Evolutionary conservation across 1,140 invertebrate genomes (phyloP).

Genomic region (Vollenhovia emeryi): DNA sequence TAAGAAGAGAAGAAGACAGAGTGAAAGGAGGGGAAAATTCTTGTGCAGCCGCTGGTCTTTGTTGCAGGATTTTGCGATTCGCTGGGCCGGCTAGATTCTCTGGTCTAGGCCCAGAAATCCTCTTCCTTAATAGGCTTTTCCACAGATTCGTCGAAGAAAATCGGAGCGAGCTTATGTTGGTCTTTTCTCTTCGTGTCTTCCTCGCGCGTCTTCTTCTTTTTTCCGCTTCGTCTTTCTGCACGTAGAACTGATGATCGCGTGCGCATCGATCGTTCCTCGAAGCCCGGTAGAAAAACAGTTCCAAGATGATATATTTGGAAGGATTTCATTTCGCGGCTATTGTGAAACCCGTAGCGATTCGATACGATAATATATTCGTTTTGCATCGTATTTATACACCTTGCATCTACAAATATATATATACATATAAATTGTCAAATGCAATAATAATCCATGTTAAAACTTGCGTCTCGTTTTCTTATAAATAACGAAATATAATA

Average conservation of each 20-base stretch:
- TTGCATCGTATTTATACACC: background rate
- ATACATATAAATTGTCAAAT: background rate
- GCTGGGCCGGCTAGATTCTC: constrained; percentile 62
- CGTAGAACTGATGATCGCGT: background rate
- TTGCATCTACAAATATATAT: no score
- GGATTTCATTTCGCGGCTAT: background rate
- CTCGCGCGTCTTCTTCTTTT: background rate
- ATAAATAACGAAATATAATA: background rate
- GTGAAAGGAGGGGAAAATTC: constrained; percentile 18
- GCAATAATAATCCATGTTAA: background rate
- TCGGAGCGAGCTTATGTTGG: constrained; percentile 1
- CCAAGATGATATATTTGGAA: background rate
- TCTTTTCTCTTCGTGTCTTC: constrained; percentile 52
- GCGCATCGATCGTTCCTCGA: background rate
- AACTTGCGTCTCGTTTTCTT: background rate
- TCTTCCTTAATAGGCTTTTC: constrained; percentile 74
- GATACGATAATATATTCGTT: background rate
- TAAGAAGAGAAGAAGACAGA: background rate
- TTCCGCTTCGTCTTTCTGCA: background rate
- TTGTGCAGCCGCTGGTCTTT: constrained; percentile 42
- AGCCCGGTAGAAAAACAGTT: constrained; percentile 23
- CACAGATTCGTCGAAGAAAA: constrained; percentile 62
- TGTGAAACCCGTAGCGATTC: background rate
- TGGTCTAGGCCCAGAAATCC: background rate
- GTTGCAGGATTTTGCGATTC: constrained; percentile 74